Percentiles rank a stretch among this genome's conserved stretches.
phyloP scores from a whole-genome alignment of 2,797 vertebrate species.

The Columba guinea region DNA sequence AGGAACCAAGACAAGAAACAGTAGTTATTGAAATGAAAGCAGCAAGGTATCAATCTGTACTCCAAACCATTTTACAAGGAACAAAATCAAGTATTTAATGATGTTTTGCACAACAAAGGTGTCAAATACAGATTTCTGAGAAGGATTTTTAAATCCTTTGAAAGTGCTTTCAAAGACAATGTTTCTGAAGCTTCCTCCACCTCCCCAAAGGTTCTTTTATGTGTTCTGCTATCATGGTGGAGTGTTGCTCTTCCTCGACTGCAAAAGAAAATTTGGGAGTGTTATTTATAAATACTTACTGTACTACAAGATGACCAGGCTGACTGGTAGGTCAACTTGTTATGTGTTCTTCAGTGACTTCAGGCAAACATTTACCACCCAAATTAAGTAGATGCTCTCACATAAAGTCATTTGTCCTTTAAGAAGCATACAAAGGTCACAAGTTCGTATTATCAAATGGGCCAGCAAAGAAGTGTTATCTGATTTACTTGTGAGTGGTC shows the following conservation, averaged over 20 bases:
- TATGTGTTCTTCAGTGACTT: background rate
- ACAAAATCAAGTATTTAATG: constrained; percentile 32
- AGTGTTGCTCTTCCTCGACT: background rate
- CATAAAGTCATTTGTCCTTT: background rate
- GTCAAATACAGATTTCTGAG: background rate
- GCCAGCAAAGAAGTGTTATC: background rate
- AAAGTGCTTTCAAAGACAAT: background rate
- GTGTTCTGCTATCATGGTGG: background rate
- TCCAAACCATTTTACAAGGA: constrained; percentile 7
- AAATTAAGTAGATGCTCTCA: background rate
- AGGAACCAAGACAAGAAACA: background rate
- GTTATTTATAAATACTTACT: background rate
- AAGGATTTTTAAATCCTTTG: background rate
- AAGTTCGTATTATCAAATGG: background rate
- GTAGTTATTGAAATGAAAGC: background rate
- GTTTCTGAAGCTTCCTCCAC: background rate
- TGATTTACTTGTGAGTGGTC: background rate
- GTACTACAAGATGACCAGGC: background rate
- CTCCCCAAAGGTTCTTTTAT: background rate
- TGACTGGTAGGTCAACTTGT: background rate
- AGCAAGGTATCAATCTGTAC: background rate
- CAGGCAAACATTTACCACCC: background rate
- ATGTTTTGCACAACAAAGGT: background rate
- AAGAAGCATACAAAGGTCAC: background rate
- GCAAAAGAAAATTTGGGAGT: background rate